Evolutionary conservation across 2,113 vertebrate species (phyloP).

Genomic region (Dasyornis broadbenti): DNA sequence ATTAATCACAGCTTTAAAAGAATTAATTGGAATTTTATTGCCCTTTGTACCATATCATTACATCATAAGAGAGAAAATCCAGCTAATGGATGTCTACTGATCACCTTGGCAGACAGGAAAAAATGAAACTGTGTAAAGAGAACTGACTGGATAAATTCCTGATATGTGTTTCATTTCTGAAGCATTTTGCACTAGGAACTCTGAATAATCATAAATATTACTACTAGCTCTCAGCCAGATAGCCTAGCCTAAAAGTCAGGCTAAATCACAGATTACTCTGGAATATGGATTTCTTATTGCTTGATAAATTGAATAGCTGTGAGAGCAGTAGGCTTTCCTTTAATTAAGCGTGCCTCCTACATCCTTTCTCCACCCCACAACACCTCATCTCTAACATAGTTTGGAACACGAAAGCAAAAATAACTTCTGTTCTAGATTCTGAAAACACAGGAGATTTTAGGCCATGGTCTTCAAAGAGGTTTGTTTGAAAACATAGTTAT

Average conservation of each 20-base stretch:
- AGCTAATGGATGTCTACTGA: neutral
- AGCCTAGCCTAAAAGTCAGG: neutral
- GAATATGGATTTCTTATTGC: neutral
- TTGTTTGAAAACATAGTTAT: neutral
- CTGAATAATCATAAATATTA: neutral
- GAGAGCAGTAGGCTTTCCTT: neutral
- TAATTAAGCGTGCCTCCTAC: neutral
- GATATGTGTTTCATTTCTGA: neutral
- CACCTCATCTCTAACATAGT: neutral
- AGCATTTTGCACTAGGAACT: neutral
- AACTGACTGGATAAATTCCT: neutral
- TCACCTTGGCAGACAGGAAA: neutral
- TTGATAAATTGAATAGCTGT: neutral
- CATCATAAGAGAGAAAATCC: neutral
- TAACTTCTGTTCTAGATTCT: neutral
- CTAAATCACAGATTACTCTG: neutral
- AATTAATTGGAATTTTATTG: neutral
- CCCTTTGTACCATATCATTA: neutral
- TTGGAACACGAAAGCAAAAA: neutral
- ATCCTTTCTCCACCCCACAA: neutral
- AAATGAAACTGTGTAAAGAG: neutral
- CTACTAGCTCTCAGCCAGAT: neutral
- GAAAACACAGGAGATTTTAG: neutral
- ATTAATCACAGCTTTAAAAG: conserved; percentile 2
- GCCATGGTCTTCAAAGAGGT: neutral